Base-by-base conservation (phyloP, 2,797 vertebrate species). In the Hylomyscus alleni region DNA sequence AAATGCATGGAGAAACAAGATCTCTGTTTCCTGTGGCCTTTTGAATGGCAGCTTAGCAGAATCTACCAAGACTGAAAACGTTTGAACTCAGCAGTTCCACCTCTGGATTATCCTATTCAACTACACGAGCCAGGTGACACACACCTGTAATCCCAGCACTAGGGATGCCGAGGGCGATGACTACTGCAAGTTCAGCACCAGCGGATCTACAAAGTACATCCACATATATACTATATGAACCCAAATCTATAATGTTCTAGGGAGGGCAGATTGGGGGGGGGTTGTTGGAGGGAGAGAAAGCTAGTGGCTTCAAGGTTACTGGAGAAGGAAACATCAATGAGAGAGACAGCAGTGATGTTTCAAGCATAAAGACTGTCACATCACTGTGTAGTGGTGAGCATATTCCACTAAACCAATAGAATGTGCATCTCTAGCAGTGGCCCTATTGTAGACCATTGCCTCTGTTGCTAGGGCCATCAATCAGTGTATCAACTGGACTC, bases 11-110 rank as follows among this genome's bases (percentile, higher is more conserved):
- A 92, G 54, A 97, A 84, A 26, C 52, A 52, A 56, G 14, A 72
- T 11, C 85, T 20, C 44, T 26, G 60, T 84, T 89, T 77, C 93
- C 15, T 86, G 29, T 92, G 81, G 50, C 75, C 44, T 89, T 93
- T 93, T 94, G 34, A 91, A 6, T 83, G 91, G 29, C 31, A 94
- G 4, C 6, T 84, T 86, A 73, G 54, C 24, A 92, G 37, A 88
- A 90, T 75, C 31, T 17, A 11, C 95, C 89, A 93, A 91, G 95
- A 81, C 47, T 50, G 47, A 37, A 90, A 77, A 47, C 37, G 62
- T 75, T 85, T 90, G 44, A 67, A 90, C 50, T 91, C 54, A 87
- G 93, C 60, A 80, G 0, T 89, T 93, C 69, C 19, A 84, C 31
- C 86, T 95, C 69, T 81, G 72, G 83, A 60, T 91, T 56, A 40